A percentile compares a stretch with the other conserved stretches of the same genome.
Evolutionary conservation across 1,140 invertebrate genomes (phyloP).

Genomic region (Camponotus floridanus): DNA sequence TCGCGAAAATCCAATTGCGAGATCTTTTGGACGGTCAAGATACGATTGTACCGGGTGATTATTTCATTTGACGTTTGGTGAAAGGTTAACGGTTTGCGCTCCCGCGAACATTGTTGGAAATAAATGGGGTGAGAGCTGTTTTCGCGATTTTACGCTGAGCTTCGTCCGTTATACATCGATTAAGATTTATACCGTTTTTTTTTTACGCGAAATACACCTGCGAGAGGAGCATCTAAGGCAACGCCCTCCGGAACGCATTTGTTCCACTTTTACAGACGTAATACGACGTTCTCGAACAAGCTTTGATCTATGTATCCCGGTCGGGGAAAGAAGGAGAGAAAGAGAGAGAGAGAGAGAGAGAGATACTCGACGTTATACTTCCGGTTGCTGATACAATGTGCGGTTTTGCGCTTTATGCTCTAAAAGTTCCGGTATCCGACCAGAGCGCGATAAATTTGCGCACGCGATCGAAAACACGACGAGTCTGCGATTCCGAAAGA

Average conservation of each 20-base stretch:
- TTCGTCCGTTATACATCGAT: not conserved
- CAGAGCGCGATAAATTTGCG: not conserved
- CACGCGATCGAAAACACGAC: slow-evolving; percentile 18
- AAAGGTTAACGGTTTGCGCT: slow-evolving; percentile 50
- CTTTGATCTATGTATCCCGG: slow-evolving; percentile 4
- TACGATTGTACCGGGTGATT: slow-evolving; percentile 7
- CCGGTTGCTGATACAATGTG: slow-evolving; percentile 15
- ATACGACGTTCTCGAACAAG: slow-evolving; percentile 11
- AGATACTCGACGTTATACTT: slow-evolving; percentile 24
- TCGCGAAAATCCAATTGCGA: not conserved
- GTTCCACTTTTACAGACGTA: slow-evolving; percentile 38
- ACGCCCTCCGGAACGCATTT: slow-evolving; percentile 31
- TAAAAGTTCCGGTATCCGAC: slow-evolving; percentile 35
- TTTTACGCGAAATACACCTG: slow-evolving; percentile 7
- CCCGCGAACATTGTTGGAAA: slow-evolving; percentile 23
- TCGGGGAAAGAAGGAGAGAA: not conserved
- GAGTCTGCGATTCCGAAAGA: not conserved
- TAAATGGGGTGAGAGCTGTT: slow-evolving; percentile 16
- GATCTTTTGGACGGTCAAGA: not conserved
- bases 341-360: slow-evolving; percentile 4
- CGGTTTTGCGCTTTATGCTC: slow-evolving; percentile 35
- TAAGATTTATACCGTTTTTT: slow-evolving; percentile 36
- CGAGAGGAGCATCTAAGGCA: slow-evolving; percentile 25
- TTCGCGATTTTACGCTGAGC: slow-evolving; percentile 1
- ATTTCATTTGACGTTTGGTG: slow-evolving; percentile 28